These are phyloP conservation scores for Sphaerophoria rueppellii DNA, from an alignment of 2,888 invertebrate genomes.

Conservation along the genomic window DNA sequence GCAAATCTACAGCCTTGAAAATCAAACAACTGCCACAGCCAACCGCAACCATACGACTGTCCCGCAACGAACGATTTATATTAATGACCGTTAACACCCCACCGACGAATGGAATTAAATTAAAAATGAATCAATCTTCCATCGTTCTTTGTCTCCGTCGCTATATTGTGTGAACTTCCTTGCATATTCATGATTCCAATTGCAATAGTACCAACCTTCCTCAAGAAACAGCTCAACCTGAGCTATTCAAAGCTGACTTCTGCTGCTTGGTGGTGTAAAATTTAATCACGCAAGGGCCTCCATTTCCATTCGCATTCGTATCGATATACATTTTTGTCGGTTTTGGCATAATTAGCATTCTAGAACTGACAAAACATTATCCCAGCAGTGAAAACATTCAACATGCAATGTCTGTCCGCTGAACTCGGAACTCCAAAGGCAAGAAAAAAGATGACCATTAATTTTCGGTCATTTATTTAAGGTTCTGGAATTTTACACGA, in stretches of 20 bases:
- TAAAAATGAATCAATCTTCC: constrained; percentile 66
- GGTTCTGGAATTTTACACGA: not conserved
- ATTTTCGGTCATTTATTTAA: constrained; percentile 62
- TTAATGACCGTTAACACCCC: constrained; percentile 59
- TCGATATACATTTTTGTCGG: constrained; percentile 13
- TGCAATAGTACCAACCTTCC: not conserved
- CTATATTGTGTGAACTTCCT: constrained; percentile 40
- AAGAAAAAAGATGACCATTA: constrained; percentile 58
- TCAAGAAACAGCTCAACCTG: constrained; percentile 7
- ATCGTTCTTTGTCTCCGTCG: not conserved
- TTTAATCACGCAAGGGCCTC: constrained; percentile 59
- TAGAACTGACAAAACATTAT: constrained; percentile 65
- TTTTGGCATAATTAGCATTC: constrained; percentile 66
- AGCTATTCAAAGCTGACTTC: constrained; percentile 1
- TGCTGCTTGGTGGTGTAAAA: not conserved
- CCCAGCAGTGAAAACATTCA: constrained; percentile 37
- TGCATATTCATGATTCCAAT: constrained; percentile 58
- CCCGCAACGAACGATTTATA: constrained; percentile 43
- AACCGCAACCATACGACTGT: constrained; percentile 17
- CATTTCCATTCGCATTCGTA: constrained; percentile 23
- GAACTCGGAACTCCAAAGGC: not conserved
- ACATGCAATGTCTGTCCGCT: constrained; percentile 52
- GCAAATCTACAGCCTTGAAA: constrained; percentile 10
- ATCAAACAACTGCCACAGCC: not conserved
- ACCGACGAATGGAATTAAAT: constrained; percentile 55